Percentiles rank a stretch among this genome's conserved stretches.
Evolutionary conservation across 2,113 vertebrate species (phyloP).

Genomic region (Sphaerodactylus townsendi): DNA sequence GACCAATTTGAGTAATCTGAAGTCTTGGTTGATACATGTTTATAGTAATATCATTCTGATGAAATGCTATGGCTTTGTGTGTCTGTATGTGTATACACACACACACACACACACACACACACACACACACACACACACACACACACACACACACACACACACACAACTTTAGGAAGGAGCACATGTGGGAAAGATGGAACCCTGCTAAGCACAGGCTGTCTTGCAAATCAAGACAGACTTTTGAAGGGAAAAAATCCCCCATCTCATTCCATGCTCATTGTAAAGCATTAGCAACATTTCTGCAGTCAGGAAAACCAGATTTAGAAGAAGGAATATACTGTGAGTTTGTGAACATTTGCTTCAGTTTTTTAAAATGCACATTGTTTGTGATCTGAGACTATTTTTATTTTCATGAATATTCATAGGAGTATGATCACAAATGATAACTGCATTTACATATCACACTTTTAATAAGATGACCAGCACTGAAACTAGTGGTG

Average conservation of each 20-base stretch:
- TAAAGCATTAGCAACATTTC: slow-evolving; percentile 21
- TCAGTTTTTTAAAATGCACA: neutral
- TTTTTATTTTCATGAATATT: slow-evolving; percentile 38
- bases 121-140: slow-evolving; percentile 24
- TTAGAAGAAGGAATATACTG: slow-evolving; percentile 25
- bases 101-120: neutral
- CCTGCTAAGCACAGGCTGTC: slow-evolving; percentile 35
- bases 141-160: neutral
- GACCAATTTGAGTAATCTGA: slow-evolving; percentile 67
- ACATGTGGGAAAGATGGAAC: slow-evolving; percentile 17
- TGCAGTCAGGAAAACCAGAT: slow-evolving; percentile 30
- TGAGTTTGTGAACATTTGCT: slow-evolving; percentile 6
- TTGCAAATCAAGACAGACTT: slow-evolving; percentile 48
- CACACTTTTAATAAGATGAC: neutral
- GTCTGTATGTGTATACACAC: too few species aligned
- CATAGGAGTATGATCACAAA: neutral
- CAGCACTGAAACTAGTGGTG: neutral
- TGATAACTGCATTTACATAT: neutral
- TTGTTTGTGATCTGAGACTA: slow-evolving; percentile 9
- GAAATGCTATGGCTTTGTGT: slow-evolving; percentile 45
- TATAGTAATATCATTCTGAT: slow-evolving; percentile 47
- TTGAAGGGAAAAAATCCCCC: neutral
- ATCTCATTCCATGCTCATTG: slow-evolving; percentile 26
- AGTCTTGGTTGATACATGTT: slow-evolving; percentile 62
- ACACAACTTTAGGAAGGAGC: slow-evolving; percentile 43